phyloP scores from a whole-genome alignment of 2,113 vertebrate species.

The Neopipo cinnamomea region DNA sequence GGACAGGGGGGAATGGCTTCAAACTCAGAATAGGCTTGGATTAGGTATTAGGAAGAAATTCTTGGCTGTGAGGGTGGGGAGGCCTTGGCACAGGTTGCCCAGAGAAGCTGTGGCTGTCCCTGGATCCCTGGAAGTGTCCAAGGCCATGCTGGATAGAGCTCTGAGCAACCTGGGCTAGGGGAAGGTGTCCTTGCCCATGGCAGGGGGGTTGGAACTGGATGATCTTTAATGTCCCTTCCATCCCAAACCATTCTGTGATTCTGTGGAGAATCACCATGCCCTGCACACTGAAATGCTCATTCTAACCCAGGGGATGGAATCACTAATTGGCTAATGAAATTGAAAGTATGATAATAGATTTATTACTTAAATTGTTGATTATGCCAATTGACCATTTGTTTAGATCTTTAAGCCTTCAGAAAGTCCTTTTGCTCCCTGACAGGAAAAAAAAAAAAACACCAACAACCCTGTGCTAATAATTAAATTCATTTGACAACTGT shows the following conservation, averaged over 20 bases:
- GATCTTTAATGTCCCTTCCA: neutral
- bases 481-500: neutral
- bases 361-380: constrained; percentile 38
- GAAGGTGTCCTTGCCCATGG: neutral
- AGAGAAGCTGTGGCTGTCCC: neutral
- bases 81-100: neutral
- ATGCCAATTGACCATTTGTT: constrained; percentile 16
- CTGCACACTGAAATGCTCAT: neutral
- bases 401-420: neutral
- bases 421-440: neutral
- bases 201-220: neutral
- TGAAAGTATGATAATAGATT: neutral
- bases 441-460: neutral
- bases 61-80: accelerated
- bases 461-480: neutral
- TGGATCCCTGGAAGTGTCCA: neutral
- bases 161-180: neutral
- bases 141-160: neutral
- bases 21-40: neutral
- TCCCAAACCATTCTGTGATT: neutral
- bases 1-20: neutral
- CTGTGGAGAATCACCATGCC: neutral
- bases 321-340: constrained; percentile 1
- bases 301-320: neutral
- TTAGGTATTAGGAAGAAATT: neutral